These are phyloP conservation scores for Mnemiopsis leidyi DNA, from an alignment of 37 sponge, comb jelly and placozoan species.

Conservation along the genomic window DNA sequence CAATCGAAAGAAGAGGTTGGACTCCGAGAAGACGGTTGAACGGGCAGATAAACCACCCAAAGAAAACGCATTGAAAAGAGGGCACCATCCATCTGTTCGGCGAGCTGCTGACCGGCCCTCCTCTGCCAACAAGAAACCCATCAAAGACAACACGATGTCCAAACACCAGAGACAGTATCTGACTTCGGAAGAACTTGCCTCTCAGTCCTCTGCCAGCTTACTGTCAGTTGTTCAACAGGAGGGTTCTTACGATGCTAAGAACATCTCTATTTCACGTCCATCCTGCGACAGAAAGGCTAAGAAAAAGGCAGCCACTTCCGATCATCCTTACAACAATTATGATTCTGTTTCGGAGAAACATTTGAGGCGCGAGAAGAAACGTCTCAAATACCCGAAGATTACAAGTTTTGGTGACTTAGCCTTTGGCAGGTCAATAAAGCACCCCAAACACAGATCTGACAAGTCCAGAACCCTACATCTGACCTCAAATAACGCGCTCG, in stretches of 20 bases:
- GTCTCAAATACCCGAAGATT: neutral
- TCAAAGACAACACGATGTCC: neutral
- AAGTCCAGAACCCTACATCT: neutral
- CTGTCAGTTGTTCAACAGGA: neutral
- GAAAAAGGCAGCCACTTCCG: neutral
- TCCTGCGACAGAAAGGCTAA: neutral
- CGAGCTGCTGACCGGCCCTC: neutral
- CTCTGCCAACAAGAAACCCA: neutral
- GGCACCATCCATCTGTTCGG: no score
- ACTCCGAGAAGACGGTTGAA: neutral
- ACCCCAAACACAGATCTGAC: neutral
- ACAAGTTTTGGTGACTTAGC: neutral
- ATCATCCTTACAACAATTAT: slow-evolving; percentile 15
- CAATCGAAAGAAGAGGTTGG: neutral
- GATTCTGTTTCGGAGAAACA: slow-evolving; percentile 27
- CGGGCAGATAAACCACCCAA: neutral
- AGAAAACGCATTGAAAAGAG: neutral
- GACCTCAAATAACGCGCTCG: neutral
- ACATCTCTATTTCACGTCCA: neutral
- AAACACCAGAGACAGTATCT: slow-evolving; percentile 33
- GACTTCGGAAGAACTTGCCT: neutral
- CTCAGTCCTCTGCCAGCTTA: neutral
- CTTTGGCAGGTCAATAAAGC: neutral
- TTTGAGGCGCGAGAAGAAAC: slow-evolving; percentile 53
- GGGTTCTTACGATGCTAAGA: neutral